phyloP scores from a whole-genome alignment of 1,140 invertebrate genomes.

The Apis dorsata region DNA sequence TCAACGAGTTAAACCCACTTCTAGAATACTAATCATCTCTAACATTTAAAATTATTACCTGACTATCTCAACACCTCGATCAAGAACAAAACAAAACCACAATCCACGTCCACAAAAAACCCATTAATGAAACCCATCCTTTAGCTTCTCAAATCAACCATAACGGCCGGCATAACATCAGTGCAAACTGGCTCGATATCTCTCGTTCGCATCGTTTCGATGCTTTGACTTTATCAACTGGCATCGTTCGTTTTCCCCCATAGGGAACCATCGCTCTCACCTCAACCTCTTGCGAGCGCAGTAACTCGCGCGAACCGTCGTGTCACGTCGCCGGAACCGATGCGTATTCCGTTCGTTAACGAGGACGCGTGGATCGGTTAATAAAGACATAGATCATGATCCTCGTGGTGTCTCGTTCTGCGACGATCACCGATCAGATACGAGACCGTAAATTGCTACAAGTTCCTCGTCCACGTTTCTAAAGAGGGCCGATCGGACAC shows the following conservation, averaged over 20 bases:
- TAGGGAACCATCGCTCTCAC: neutral
- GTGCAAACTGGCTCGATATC: neutral
- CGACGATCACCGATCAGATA: conserved; percentile 33
- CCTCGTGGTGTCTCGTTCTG: neutral
- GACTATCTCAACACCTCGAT: too few species aligned
- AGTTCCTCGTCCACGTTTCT: conserved; percentile 23
- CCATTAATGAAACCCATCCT: neutral
- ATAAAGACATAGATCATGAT: conserved; percentile 55
- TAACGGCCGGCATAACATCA: neutral
- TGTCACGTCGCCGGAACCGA: too few species aligned
- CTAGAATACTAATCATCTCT: too few species aligned
- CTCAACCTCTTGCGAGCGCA: neutral
- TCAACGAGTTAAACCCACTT: too few species aligned
- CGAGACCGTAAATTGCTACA: conserved; percentile 46
- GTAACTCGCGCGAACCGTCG: conserved; percentile 27
- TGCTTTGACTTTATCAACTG: neutral
- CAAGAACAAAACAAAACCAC: too few species aligned
- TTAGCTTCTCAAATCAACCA: neutral
- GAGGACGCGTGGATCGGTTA: conserved; percentile 7
- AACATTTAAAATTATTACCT: too few species aligned
- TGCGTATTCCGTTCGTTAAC: too few species aligned
- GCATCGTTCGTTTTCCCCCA: neutral
- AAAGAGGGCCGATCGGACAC: neutral
- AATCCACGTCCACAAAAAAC: neutral
- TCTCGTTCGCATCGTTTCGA: neutral